Evolutionary conservation across 2,113 vertebrate species (phyloP), one percentile per base, ranked within the genome.

Genomic region (Anhinga anhinga): DNA sequence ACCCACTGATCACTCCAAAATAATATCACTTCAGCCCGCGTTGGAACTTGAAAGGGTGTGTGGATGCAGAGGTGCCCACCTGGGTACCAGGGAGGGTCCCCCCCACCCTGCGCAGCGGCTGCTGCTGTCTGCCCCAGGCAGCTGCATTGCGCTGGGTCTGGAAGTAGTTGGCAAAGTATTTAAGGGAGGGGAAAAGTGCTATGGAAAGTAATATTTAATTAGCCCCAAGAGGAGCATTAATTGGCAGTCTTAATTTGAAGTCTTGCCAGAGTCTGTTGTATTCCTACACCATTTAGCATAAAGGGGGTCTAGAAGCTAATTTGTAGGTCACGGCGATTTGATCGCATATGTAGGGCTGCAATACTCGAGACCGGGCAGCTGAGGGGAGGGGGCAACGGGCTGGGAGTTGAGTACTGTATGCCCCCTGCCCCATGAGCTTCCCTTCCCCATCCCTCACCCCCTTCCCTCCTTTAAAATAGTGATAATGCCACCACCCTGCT

Each of bases 91-190:
- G 69, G 63, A 45, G 36, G 20, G 62, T 38, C 22, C 36, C 16
- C 23, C 23, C 10, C n/a, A 0, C 19, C 9, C 34, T 0, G 1
- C 0, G 0, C 50, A 0, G 8, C 1, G 7, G n/a, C 86, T 55
- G 50, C 79, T 76, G 67, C 79, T 26, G 8, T 11, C 55, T 40
- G 61, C 87, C 80, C 66, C 45, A 2, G 81, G 80, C 88, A 82
- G 65, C 80, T 70, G 86, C 17, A 2, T 13, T 21, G 36, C 3
- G 7, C 53, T 21, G 55, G 25, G 11, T 15, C 59, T 49, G 74
- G 63, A 40, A 88, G 71, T 11, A 44, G 87, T 2, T 63, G 83
- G 79, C 10, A 9, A 82, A 86, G 71, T 55, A 18, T 86, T 88
- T 65, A 85, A 58, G 84, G 91, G 93, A 86, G 88, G 91, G 71